These are phyloP conservation scores for Chrysolina oricalcia DNA, from an alignment of 2,888 invertebrate species.

Conservation along the genomic window DNA sequence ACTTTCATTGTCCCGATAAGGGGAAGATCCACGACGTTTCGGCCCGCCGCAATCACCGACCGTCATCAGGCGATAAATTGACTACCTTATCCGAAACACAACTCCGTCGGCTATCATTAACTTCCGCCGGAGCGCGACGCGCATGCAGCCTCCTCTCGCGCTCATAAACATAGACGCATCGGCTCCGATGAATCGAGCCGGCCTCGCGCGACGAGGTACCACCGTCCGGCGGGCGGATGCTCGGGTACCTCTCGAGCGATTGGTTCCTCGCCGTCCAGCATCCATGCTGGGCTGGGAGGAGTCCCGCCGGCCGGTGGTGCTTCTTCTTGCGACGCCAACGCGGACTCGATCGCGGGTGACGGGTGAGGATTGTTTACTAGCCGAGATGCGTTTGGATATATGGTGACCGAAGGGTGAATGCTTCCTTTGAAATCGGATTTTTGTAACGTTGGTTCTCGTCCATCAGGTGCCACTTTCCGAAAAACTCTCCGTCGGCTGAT, in stretches of 20 bases:
- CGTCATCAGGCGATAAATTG: conserved; percentile 1
- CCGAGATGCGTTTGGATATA: too few species aligned
- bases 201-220: conserved; percentile 34
- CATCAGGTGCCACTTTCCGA: too few species aligned
- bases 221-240: conserved; percentile 49
- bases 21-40: background rate
- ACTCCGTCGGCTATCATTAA: background rate
- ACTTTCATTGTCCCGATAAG: too few species aligned
- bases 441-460: too few species aligned
- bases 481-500: too few species aligned
- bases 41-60: background rate
- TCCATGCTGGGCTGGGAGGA: conserved; percentile 73
- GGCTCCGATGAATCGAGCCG: conserved; percentile 39
- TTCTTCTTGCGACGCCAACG: conserved; percentile 36
- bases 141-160: background rate
- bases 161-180: conserved; percentile 6
- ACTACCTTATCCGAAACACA: background rate
- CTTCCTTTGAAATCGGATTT: too few species aligned
- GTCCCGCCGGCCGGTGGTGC: conserved; percentile 52
- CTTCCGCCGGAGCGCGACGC: conserved; percentile 2
- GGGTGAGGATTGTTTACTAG: background rate
- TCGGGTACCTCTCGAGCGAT: conserved; percentile 59
- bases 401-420: too few species aligned
- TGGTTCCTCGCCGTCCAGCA: conserved; percentile 70
- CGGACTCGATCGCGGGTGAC: conserved; percentile 7